Conservation (phyloP, 2,113 vertebrate species). For the Lathamus discolor region DNA sequence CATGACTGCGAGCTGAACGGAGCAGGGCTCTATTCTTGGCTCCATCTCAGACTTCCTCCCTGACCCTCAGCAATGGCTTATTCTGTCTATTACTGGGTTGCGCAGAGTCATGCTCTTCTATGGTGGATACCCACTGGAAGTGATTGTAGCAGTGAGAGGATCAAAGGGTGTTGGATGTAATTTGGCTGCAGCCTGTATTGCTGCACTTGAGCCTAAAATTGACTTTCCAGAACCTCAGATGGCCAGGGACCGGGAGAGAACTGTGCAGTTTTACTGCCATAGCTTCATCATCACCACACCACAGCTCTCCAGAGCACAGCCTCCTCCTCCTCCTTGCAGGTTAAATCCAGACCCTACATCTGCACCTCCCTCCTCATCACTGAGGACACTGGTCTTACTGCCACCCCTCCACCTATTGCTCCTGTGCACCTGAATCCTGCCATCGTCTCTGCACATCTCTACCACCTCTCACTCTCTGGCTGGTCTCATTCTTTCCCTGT, state of each 20-base stretch:
- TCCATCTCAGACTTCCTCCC: neutral
- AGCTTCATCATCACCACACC: neutral
- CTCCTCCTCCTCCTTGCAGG: neutral
- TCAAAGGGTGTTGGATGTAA: neutral
- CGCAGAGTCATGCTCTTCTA: neutral
- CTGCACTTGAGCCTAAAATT: neutral
- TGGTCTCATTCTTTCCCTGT: neutral
- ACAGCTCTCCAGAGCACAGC: neutral
- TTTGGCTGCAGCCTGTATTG: neutral
- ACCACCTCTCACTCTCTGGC: neutral
- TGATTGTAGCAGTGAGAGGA: neutral
- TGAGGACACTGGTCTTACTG: neutral
- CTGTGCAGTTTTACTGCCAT: neutral
- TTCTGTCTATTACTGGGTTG: neutral
- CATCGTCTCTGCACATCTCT: neutral
- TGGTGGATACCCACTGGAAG: neutral
- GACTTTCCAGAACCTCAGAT: neutral
- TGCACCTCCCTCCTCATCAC: neutral
- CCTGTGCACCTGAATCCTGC: neutral
- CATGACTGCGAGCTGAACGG: rapidly evolving
- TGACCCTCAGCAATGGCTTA: neutral
- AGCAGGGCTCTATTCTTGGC: neutral
- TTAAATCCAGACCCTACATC: neutral
- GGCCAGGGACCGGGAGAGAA: neutral
- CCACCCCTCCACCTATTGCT: neutral